These are phyloP conservation scores for Ctenomys sociabilis DNA, from an alignment of 2,113 vertebrate species.

Conservation along the genomic window DNA sequence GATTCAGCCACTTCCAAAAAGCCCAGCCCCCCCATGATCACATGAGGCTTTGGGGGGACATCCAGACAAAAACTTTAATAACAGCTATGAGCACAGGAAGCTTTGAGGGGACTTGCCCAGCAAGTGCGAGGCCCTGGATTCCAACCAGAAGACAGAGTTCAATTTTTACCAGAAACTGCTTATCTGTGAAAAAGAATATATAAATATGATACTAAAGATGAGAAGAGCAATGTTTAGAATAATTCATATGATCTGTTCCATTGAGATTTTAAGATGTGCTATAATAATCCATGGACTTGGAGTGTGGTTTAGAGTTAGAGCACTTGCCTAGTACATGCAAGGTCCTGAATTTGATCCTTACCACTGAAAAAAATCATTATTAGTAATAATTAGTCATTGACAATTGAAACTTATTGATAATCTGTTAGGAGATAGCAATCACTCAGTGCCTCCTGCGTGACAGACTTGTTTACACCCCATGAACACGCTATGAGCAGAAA, in stretches of 20 bases:
- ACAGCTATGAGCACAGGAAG: not conserved
- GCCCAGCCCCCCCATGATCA: not conserved
- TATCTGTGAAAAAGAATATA: not conserved
- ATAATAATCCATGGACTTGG: not conserved
- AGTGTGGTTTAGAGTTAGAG: not conserved
- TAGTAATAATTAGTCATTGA: not conserved
- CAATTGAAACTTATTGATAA: not conserved
- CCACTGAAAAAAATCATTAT: not conserved
- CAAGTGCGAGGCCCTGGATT: not conserved
- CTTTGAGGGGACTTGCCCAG: not conserved
- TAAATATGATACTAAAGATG: not conserved
- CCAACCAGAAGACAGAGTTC: not conserved
- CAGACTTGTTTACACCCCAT: not conserved
- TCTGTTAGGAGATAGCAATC: not conserved
- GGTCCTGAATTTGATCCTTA: not conserved
- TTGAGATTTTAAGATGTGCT: not conserved
- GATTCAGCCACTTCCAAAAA: not conserved
- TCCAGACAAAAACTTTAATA: not conserved
- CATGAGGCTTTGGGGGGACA: not conserved
- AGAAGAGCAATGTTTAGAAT: not conserved
- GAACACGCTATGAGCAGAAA: not conserved
- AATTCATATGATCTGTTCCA: not conserved
- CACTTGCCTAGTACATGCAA: not conserved
- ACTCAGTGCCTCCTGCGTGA: not conserved
- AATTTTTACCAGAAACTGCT: not conserved